A percentile compares a stretch with the other conserved stretches of the same genome.
phyloP scores from a whole-genome alignment of 2,113 vertebrate species.

The Nesogale talazaci region DNA sequence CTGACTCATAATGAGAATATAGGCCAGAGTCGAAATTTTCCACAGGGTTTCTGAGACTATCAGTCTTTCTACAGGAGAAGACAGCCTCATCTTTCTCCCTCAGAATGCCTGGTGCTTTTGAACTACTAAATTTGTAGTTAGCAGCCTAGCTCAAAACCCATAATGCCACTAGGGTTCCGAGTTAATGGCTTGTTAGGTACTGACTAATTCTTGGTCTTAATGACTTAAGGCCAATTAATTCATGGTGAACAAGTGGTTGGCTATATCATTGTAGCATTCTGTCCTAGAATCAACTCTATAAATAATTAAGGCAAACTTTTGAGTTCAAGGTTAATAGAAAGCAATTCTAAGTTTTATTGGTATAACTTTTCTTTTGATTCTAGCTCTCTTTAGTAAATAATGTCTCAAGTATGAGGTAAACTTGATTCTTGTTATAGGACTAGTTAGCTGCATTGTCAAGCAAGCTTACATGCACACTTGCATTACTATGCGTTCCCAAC shows the following conservation, averaged over 20 bases:
- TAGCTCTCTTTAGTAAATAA: not conserved
- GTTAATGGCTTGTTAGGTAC: no score
- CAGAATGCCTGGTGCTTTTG: no score
- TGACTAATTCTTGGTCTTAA: not conserved
- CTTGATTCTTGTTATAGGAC: not conserved
- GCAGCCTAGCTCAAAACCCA: no score
- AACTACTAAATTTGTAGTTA: no score
- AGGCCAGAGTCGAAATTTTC: no score
- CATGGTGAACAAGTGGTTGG: not conserved
- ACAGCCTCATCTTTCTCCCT: no score
- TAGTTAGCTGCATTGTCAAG: not conserved
- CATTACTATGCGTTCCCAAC: not conserved
- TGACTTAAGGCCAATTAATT: not conserved
- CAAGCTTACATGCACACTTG: not conserved
- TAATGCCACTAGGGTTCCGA: no score
- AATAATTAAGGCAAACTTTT: slow-evolving; percentile 17
- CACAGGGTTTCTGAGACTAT: no score
- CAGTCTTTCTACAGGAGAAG: no score
- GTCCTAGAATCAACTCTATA: not conserved
- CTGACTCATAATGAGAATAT: no score
- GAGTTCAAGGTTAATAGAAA: not conserved
- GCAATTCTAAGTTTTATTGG: not conserved
- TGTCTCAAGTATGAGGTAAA: not conserved
- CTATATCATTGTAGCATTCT: not conserved
- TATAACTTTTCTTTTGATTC: not conserved